Evolutionary conservation across 2,797 vertebrate genomes (phyloP).

Genomic region (Anas acuta): DNA sequence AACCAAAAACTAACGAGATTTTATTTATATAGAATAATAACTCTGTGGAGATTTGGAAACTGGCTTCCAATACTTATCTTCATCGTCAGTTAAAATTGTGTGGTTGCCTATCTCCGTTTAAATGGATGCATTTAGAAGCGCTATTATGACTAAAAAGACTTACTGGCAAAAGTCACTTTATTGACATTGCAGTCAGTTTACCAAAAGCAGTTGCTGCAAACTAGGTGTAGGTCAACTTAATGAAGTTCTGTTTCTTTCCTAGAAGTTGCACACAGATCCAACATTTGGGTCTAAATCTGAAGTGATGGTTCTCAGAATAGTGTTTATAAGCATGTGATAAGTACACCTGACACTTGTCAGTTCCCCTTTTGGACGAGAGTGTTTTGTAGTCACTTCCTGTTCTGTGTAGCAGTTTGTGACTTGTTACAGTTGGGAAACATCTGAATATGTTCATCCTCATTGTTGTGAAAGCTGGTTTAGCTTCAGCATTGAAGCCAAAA

Average conservation of each 20-base stretch:
- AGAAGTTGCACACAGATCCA: neutral
- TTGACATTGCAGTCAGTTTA: neutral
- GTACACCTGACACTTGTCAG: neutral
- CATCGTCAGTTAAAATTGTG: neutral
- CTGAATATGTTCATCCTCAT: neutral
- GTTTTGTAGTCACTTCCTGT: conserved; percentile 17
- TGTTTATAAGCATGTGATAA: neutral
- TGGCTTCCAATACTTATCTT: neutral
- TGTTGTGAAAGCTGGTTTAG: conserved; percentile 9
- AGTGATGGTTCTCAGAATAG: neutral
- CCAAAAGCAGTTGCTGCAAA: neutral
- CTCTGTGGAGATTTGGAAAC: neutral
- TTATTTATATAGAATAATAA: neutral
- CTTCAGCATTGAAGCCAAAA: neutral
- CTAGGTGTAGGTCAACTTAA: neutral
- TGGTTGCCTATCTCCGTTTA: neutral
- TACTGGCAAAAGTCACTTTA: too few relatives aligned
- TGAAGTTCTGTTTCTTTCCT: neutral
- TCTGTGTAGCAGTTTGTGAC: neutral
- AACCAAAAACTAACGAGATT: neutral
- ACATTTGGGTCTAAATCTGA: neutral
- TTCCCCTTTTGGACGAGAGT: conserved; percentile 35
- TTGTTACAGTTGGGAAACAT: conserved; percentile 22
- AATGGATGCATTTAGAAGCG: neutral
- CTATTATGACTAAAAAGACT: neutral